phyloP scores from a whole-genome alignment of 2,888 invertebrate species.

The Xanthia icteritia region DNA sequence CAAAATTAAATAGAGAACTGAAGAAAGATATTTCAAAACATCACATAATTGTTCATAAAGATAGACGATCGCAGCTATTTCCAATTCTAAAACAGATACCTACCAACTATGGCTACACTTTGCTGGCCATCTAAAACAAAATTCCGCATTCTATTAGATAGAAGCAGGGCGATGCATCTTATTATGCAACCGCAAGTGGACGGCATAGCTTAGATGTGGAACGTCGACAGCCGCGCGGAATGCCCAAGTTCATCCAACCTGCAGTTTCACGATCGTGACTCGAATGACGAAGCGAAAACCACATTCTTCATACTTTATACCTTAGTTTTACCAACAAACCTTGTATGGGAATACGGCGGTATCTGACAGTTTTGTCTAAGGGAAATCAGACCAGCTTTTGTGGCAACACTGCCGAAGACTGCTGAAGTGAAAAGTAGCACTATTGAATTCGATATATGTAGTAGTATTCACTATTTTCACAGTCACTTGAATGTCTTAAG shows the following conservation, averaged over 20 bases:
- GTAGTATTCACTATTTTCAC: background rate
- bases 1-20: too few species aligned
- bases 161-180: slow-evolving; percentile 57
- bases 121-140: slow-evolving; percentile 52
- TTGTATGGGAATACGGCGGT: slow-evolving; percentile 40
- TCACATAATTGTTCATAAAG: background rate
- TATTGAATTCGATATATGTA: slow-evolving; percentile 7
- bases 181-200: slow-evolving; percentile 55
- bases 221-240: slow-evolving; percentile 63
- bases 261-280: slow-evolving; percentile 76
- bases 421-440: slow-evolving; percentile 8
- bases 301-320: slow-evolving; percentile 65
- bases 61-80: slow-evolving; percentile 11
- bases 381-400: slow-evolving; percentile 53
- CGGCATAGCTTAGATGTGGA: slow-evolving; percentile 60
- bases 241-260: slow-evolving; percentile 72
- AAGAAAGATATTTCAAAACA: background rate
- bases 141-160: slow-evolving; percentile 56
- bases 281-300: slow-evolving; percentile 67
- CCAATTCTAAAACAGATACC: slow-evolving; percentile 23
- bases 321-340: slow-evolving; percentile 56
- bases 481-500: background rate
- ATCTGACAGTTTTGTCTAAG: slow-evolving; percentile 34
- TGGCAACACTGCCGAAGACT: slow-evolving; percentile 20
- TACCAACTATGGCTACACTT: slow-evolving; percentile 23